A percentile compares a stretch with the other conserved stretches of the same genome.
Evolutionary conservation across 2,113 vertebrate genomes (phyloP).

Genomic region (Dicentrarchus labrax): DNA sequence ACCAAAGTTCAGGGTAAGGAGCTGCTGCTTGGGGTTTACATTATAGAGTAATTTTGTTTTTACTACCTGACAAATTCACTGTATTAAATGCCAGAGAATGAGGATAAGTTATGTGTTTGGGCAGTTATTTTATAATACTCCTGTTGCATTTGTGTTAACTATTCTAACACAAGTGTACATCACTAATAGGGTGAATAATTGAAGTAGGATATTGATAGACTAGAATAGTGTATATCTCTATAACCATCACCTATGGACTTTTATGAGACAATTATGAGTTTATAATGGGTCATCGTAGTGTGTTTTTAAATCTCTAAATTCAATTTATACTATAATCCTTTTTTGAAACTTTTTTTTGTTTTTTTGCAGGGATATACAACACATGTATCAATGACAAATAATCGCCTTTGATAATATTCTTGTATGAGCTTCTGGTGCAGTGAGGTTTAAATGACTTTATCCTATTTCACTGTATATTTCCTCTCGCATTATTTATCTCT

Average conservation of each 20-base stretch:
- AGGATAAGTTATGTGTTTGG: neutral
- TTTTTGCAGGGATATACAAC: too few species aligned
- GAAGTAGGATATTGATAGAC: neutral
- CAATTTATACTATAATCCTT: too few species aligned
- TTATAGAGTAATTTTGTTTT: neutral
- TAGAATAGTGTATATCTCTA: neutral
- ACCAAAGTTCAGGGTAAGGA: constrained; percentile 78
- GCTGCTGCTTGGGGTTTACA: neutral
- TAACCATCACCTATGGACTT: neutral
- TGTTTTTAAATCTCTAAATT: neutral
- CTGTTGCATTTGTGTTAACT: neutral
- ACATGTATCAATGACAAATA: too few species aligned
- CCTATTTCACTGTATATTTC: too few species aligned
- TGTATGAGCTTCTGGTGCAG: neutral
- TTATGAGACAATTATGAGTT: neutral
- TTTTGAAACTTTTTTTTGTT: too few species aligned
- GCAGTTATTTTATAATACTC: neutral
- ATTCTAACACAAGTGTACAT: neutral
- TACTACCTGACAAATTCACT: neutral
- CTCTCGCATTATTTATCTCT: neutral
- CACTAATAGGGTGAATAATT: neutral
- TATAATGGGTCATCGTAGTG: neutral
- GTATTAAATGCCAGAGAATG: neutral
- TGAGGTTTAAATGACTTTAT: neutral
- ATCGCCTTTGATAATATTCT: too few species aligned